phyloP scores from a whole-genome alignment of 1,140 invertebrate species.

The Drosophila sproati region DNA sequence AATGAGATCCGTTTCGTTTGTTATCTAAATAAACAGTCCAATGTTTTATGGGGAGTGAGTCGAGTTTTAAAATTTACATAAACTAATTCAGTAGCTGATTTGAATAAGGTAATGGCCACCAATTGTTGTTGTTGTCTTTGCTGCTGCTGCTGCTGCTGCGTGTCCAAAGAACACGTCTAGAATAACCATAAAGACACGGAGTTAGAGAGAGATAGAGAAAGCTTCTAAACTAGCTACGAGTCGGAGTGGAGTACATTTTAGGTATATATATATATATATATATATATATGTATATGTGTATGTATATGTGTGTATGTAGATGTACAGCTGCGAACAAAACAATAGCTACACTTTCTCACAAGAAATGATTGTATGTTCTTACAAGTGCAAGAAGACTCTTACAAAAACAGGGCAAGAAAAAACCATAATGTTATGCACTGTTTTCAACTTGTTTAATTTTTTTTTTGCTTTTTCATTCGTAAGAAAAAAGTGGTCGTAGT shows the following conservation, averaged over 20 bases:
- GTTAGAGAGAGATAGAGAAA: slow-evolving; percentile 32
- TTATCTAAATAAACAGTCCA: slow-evolving; percentile 74
- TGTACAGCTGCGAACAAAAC: too few species aligned
- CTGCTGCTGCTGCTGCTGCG: slow-evolving; percentile 10
- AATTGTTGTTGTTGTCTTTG: slow-evolving; percentile 11
- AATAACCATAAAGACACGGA: slow-evolving; percentile 7
- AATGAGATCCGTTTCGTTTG: slow-evolving; percentile 34
- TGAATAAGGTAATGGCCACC: slow-evolving; percentile 75
- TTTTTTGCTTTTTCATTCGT: too few species aligned
- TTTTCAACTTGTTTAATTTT: too few species aligned
- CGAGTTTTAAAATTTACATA: slow-evolving; percentile 71
- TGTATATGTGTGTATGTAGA: slow-evolving; percentile 18
- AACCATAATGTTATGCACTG: too few species aligned
- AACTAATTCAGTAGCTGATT: slow-evolving; percentile 81
- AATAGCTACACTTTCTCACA: too few species aligned
- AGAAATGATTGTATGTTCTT: too few species aligned
- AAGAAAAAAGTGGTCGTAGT: too few species aligned
- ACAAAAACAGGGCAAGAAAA: too few species aligned
- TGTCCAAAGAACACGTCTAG: slow-evolving; percentile 17
- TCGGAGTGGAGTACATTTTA: slow-evolving; percentile 43
- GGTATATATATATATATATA: slow-evolving; percentile 41
- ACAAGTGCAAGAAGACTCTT: too few species aligned
- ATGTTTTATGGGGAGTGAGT: slow-evolving; percentile 25
- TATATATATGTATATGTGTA: slow-evolving; percentile 29
- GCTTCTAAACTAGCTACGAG: slow-evolving; percentile 68